Evolutionary conservation across 2,888 invertebrate genomes (phyloP), one percentile per base, ranked within the genome.

Genomic region (Sturmia bella): DNA sequence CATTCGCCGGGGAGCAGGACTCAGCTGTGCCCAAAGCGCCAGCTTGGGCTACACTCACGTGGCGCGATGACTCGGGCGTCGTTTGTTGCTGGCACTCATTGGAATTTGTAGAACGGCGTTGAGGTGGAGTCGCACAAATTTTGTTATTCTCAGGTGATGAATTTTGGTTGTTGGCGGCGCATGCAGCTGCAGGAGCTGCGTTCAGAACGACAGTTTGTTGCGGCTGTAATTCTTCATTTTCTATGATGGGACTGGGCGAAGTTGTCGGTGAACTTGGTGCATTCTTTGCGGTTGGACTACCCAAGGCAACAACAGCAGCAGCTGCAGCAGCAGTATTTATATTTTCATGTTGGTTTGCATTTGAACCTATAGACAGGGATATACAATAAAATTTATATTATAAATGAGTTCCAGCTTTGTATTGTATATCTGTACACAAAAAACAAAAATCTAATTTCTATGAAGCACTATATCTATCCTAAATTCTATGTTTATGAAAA

Each of bases 21-120:
- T 84, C 85, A 73, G 24, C 85, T 83, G 84, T 86, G 61, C 87
- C 86, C 54, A 86, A 85, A 56, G 86, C 85, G 57, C 84, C 86
- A 77, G 85, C 21, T 9, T 32, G 76, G 3, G 39, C 19, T 66
- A 59, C 17, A 15, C 12, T 52, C 39, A 79, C 24, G 68, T 37
- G 76, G 4, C 75, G 83, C 37, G 84, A 68, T 6, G 86, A 85
- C 79, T 89, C 89, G 19, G 89, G 88, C 17, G 89, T 89, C 57
- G 88, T 87, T 69, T 85, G 87, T 15, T 68, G 75, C 15, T 76
- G 81, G 59, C 85, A 89, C 61, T 89, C 89, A 83, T 85, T 87
- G 21, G 88, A 86, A 78, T 88, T 89, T 66, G 86, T 84, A 41
- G 89, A 88, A 83, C 87, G 85, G 41, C 89, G 88, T 69, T 87